Conservation (phyloP, 1,140 invertebrate species). For the Aphis craccivora region DNA sequence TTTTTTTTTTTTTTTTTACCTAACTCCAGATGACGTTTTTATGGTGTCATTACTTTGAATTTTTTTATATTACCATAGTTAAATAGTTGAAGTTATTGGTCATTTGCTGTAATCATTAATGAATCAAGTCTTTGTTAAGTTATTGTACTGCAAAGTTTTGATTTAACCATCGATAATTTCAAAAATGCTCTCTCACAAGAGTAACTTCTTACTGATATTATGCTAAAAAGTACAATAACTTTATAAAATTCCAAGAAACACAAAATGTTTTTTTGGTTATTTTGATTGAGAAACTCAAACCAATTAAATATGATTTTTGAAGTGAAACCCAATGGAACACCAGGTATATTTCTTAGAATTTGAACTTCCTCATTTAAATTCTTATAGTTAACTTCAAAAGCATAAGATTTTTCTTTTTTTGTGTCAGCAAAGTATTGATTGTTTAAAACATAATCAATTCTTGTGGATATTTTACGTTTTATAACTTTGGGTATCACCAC, state of each 20-base stretch:
- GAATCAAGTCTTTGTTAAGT: no score
- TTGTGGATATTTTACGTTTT: slow-evolving; percentile 41
- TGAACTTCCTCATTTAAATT: not conserved
- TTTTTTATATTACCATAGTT: no score
- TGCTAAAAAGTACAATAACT: no score
- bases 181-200: no score
- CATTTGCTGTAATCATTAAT: no score
- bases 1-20: no score
- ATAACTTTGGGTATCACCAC: slow-evolving; percentile 47
- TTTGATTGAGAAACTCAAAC: not conserved
- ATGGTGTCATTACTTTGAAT: no score
- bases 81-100: no score
- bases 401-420: not conserved
- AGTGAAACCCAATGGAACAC: not conserved
- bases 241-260: no score
- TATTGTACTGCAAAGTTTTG: no score
- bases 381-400: not conserved
- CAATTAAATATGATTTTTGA: not conserved
- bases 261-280: not conserved
- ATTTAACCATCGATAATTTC: no score
- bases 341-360: not conserved
- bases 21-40: no score
- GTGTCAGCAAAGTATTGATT: not conserved
- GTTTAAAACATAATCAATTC: not conserved
- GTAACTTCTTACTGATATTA: not conserved